Conservation (phyloP, 2,888 invertebrate species). For the Plebejus anna region DNA sequence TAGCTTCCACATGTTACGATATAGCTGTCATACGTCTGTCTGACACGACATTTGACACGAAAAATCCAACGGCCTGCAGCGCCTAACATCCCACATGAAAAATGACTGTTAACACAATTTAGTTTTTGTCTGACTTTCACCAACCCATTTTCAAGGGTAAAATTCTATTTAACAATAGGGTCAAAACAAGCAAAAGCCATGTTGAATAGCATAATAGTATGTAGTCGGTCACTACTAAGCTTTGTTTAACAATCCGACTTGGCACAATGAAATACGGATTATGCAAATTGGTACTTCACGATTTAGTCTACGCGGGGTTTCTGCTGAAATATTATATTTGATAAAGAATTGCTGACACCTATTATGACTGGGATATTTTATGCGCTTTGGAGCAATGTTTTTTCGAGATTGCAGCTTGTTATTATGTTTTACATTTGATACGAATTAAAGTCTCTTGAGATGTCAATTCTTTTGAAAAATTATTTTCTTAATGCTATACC, state of each 20-base stretch:
- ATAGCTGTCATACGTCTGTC: too few relatives aligned
- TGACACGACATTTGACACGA: too few relatives aligned
- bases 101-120: too few relatives aligned
- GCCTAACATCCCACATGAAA: too few relatives aligned
- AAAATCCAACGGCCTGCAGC: too few relatives aligned
- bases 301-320: slow-evolving; percentile 9
- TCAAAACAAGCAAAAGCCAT: neutral
- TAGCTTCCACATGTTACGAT: too few relatives aligned
- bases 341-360: slow-evolving; percentile 15
- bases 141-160: neutral
- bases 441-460: too few relatives aligned
- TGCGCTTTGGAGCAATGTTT: slow-evolving; percentile 5
- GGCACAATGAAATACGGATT: slow-evolving; percentile 25
- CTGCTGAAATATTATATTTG: slow-evolving; percentile 19
- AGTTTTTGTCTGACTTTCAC: neutral
- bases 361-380: slow-evolving; percentile 14
- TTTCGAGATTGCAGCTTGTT: neutral
- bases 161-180: neutral
- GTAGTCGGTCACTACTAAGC: neutral
- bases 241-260: slow-evolving; percentile 7
- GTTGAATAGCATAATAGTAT: neutral
- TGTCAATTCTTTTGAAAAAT: too few relatives aligned
- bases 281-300: slow-evolving; percentile 26
- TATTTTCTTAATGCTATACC: too few relatives aligned
- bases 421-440: neutral